A percentile compares a stretch with the other conserved stretches of the same genome.
phyloP scores from a whole-genome alignment of 2,888 invertebrate genomes.

The Tetragonisca angustula region DNA sequence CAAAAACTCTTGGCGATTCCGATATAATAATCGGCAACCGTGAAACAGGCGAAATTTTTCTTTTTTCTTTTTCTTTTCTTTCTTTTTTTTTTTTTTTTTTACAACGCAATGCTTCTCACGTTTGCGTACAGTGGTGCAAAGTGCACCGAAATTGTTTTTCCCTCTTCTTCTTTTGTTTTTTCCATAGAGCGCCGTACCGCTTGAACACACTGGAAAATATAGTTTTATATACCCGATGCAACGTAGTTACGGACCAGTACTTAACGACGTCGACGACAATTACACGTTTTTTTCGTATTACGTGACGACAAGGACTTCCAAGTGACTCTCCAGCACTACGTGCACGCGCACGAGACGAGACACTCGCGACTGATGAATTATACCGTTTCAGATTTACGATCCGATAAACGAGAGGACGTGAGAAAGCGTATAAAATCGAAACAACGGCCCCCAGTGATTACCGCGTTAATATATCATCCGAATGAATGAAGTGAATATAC shows the following conservation, averaged over 20 bases:
- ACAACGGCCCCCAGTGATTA: neutral
- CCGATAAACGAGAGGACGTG: neutral
- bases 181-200: neutral
- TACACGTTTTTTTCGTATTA: neutral
- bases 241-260: neutral
- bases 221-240: neutral
- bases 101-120: neutral
- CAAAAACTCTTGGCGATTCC: too few relatives aligned
- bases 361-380: neutral
- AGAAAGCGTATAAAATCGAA: constrained; percentile 1
- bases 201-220: neutral
- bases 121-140: neutral
- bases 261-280: neutral
- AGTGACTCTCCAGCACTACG: neutral
- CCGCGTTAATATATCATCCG: constrained; percentile 10
- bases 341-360: neutral
- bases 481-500: neutral
- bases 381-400: neutral
- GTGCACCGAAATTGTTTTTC: neutral
- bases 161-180: too few relatives aligned
- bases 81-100: neutral
- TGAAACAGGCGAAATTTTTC: neutral
- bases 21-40: too few relatives aligned
- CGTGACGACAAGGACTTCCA: neutral
- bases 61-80: too few relatives aligned